A percentile compares a stretch with the other conserved stretches of the same genome.
phyloP scores from a whole-genome alignment of 1,140 invertebrate species.

The Lepidurus apus region DNA sequence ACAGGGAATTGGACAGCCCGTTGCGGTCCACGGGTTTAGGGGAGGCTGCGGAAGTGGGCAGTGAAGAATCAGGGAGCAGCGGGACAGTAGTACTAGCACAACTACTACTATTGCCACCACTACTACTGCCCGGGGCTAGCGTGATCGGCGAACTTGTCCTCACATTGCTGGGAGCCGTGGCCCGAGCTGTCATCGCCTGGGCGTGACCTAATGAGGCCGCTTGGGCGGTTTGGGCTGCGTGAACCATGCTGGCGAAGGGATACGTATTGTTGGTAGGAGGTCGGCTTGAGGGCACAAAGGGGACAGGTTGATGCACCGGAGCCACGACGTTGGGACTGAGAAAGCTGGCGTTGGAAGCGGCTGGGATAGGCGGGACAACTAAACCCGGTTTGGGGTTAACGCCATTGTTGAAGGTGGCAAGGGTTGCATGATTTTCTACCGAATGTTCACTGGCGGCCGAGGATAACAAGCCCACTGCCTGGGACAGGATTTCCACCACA shows the following conservation, averaged over 20 bases:
- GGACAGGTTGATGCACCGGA: conserved; percentile 43
- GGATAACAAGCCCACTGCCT: background rate
- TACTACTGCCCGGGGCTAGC: background rate
- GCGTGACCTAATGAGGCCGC: conserved; percentile 35
- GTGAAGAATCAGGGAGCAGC: background rate
- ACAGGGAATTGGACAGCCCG: conserved; percentile 24
- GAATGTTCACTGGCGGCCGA: background rate
- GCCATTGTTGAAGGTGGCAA: conserved; percentile 56
- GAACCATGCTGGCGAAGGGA: conserved; percentile 85
- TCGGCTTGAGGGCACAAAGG: conserved; percentile 41
- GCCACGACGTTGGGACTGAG: conserved; percentile 46
- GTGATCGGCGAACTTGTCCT: conserved; percentile 5
- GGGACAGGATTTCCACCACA: conserved; percentile 27
- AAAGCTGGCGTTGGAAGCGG: conserved; percentile 36
- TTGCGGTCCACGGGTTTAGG: background rate
- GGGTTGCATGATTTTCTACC: background rate
- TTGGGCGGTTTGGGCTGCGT: conserved; percentile 59
- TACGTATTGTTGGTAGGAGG: conserved; percentile 52
- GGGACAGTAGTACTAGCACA: background rate
- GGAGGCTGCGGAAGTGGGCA: conserved; percentile 23
- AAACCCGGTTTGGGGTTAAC: conserved; percentile 60
- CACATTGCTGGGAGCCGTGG: conserved; percentile 10
- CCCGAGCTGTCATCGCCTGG: conserved; percentile 37
- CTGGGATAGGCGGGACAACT: background rate
- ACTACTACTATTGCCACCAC: conserved; percentile 1